Conservation (phyloP, 2,888 invertebrate genomes). For the Hypomecis atomaria region DNA sequence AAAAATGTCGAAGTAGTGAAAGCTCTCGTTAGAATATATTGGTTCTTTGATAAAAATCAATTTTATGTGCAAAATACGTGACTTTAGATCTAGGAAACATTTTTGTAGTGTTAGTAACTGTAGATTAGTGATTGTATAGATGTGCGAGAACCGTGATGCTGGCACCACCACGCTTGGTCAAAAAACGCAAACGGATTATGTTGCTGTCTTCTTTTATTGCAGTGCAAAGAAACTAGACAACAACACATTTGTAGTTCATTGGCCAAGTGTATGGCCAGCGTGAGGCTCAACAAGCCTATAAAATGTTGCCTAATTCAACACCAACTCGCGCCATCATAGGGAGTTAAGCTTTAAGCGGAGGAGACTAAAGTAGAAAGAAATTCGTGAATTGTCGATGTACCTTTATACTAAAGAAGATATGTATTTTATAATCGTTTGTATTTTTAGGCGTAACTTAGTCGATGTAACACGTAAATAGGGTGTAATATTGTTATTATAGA, state of each 20-base stretch:
- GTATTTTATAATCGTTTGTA: conserved; percentile 48
- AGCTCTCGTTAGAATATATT: too few species aligned
- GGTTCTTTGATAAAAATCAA: too few species aligned
- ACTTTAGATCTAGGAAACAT: background rate
- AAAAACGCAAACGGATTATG: too few species aligned
- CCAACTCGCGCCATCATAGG: conserved; percentile 53
- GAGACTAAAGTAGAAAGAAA: conserved; percentile 61
- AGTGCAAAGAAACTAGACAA: too few species aligned
- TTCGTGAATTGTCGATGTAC: conserved; percentile 58
- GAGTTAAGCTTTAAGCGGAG: conserved; percentile 69
- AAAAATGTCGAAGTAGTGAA: too few species aligned
- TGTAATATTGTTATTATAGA: conserved; percentile 27
- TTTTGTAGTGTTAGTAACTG: conserved; percentile 9
- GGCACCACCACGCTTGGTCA: too few species aligned
- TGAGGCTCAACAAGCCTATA: conserved; percentile 59
- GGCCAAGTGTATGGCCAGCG: too few species aligned
- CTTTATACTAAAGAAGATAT: conserved; percentile 55
- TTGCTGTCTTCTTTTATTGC: too few species aligned
- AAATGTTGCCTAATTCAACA: conserved; percentile 54
- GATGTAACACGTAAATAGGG: conserved; percentile 29
- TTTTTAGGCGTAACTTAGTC: conserved; percentile 35
- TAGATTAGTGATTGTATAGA: conserved; percentile 6
- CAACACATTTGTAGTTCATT: too few species aligned
- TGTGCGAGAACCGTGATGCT: conserved; percentile 17
- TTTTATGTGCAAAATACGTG: background rate